These are phyloP conservation scores for Stegostoma tigrinum DNA, from an alignment of 2,113 vertebrate species.

Conservation along the genomic window DNA sequence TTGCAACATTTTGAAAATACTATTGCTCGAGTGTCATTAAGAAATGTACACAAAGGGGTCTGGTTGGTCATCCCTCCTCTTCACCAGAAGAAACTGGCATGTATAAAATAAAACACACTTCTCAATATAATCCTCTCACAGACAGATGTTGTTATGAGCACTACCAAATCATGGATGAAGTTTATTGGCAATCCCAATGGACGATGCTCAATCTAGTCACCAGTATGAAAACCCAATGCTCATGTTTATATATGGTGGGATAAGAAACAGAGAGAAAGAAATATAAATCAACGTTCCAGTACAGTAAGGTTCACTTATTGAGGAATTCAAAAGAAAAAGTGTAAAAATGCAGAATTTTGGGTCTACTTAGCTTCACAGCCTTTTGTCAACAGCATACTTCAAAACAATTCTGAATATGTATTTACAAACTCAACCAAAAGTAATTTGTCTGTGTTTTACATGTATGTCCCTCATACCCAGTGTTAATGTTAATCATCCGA, in stretches of 20 bases:
- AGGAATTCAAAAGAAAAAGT: background rate
- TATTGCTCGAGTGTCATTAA: background rate
- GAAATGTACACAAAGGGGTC: background rate
- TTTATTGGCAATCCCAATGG: background rate
- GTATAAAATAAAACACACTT: background rate
- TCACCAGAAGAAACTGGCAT: background rate
- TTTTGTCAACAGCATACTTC: background rate
- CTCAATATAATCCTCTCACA: background rate
- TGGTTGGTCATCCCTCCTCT: background rate
- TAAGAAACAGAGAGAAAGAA: background rate
- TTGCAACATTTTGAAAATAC: background rate
- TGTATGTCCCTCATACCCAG: background rate
- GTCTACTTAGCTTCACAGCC: background rate
- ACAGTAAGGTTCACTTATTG: background rate
- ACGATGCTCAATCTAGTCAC: background rate
- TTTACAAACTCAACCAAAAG: background rate
- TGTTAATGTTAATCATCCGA: background rate
- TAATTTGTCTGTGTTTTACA: background rate
- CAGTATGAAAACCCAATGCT: background rate
- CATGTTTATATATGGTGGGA: background rate
- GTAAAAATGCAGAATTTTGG: background rate
- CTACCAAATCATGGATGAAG: background rate
- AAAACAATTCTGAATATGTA: background rate
- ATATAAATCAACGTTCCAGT: background rate
- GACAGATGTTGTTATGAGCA: background rate